Conservation (phyloP, 2,888 invertebrate genomes). For the Perithous albicinctus region DNA sequence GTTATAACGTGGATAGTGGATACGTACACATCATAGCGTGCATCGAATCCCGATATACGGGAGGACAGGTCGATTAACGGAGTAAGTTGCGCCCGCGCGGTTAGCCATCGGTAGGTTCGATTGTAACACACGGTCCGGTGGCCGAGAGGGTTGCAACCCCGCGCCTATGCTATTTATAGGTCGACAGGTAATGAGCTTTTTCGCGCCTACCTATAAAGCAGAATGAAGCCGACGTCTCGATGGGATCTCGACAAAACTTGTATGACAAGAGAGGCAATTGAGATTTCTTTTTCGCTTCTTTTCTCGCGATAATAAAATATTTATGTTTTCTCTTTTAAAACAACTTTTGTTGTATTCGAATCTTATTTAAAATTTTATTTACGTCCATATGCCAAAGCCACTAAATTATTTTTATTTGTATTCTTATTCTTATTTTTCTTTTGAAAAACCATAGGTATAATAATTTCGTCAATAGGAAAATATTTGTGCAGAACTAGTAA, state of each 20-base stretch:
- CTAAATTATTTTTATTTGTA: too few relatives aligned
- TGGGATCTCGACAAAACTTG: conserved; percentile 15
- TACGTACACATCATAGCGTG: neutral
- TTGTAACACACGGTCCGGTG: conserved; percentile 31
- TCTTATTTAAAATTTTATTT: neutral
- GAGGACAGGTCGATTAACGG: conserved; percentile 58
- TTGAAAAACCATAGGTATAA: too few relatives aligned
- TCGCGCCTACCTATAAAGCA: conserved; percentile 12
- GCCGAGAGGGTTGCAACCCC: conserved; percentile 48
- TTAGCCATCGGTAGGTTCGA: conserved; percentile 39
- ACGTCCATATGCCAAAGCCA: too few relatives aligned
- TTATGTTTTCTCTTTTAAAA: too few relatives aligned
- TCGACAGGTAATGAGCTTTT: conserved; percentile 49
- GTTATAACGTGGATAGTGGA: conserved; percentile 32
- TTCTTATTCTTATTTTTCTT: neutral
- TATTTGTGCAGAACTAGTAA: too few relatives aligned
- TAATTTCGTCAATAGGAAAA: too few relatives aligned
- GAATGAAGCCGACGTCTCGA: conserved; percentile 37
- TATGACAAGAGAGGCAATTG: neutral
- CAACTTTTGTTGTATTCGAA: too few relatives aligned
- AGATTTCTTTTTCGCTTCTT: conserved; percentile 6
- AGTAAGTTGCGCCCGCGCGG: conserved; percentile 37
- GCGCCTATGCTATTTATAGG: conserved; percentile 52
- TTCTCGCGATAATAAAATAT: neutral
- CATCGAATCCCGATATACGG: conserved; percentile 53